Conservation (phyloP, 2,797 vertebrate species). For the Dendrocincla tyrannina region DNA sequence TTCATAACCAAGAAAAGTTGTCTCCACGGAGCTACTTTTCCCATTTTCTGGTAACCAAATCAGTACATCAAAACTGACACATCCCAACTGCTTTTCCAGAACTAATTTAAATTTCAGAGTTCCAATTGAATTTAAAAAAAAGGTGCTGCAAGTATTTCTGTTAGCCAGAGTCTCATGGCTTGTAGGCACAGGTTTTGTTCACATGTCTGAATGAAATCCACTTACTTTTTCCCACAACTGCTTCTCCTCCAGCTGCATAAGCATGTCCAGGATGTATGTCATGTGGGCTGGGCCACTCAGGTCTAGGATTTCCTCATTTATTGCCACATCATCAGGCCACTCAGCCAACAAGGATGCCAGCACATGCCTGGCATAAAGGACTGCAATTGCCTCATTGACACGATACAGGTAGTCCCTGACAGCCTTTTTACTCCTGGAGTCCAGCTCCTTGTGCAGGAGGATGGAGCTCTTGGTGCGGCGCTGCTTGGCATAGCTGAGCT, state of each 20-base stretch:
- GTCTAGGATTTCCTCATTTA: slow-evolving; percentile 91
- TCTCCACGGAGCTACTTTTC: background rate
- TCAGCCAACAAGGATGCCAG: slow-evolving; percentile 89
- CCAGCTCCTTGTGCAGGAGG: slow-evolving; percentile 94
- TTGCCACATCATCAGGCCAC: slow-evolving; percentile 85
- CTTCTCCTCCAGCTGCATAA: slow-evolving; percentile 97
- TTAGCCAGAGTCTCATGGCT: background rate
- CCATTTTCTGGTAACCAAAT: background rate
- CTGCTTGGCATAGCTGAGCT: slow-evolving; percentile 95
- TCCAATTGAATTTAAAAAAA: background rate
- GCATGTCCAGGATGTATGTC: slow-evolving; percentile 97
- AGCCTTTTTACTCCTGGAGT: slow-evolving; percentile 89
- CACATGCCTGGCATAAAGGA: slow-evolving; percentile 93
- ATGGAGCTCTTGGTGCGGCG: slow-evolving; percentile 92
- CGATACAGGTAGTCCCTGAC: slow-evolving; percentile 92
- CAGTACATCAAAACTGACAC: background rate
- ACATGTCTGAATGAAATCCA: background rate
- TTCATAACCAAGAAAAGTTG: background rate
- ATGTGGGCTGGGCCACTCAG: slow-evolving; percentile 94
- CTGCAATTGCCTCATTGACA: slow-evolving; percentile 93
- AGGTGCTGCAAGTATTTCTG: background rate
- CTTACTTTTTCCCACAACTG: slow-evolving; percentile 93
- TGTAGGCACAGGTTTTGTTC: background rate
- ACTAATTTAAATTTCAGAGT: background rate
- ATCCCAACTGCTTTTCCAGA: background rate